Base-by-base conservation (phyloP, 2,113 vertebrate species). In the Cheilinus undulatus region DNA sequence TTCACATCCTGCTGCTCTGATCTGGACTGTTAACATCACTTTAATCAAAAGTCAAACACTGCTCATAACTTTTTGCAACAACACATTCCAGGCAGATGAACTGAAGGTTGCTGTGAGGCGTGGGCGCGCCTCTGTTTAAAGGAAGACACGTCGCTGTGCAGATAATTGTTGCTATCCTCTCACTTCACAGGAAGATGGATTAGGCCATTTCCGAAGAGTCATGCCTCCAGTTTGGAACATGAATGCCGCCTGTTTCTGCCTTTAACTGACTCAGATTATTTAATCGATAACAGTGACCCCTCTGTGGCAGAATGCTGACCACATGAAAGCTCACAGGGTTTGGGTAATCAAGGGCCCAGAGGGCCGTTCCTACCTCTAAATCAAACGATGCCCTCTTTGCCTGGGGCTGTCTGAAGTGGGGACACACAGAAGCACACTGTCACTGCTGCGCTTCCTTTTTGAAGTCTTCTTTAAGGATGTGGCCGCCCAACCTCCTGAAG, bases 231-330 rank as follows among this genome's bases (percentile, higher is more conserved):
- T 82, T 40, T 26, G 49, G 61, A 82, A 69, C 84, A 92, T 90
- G 88, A 93, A 91, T 90, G 90, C 79, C n/a, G 68, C 70, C 80
- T 81, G 84, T 91, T 82, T 83, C 76, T 77, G 63, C 53, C 73
- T 80, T 83, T 79, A 73, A 91, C 79, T 67, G 87, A 87, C 82
- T 92, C 73, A 77, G 91, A 92, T 92, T 82, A 86, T 89, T 88
- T 72, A 89, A 91, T 87, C 64, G 92, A 94, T 93, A 94, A 91
- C 88, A 87, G 69, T 91, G 90, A 92, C 86, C 90, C 78, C 68
- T 87, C 77, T 63, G 59, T 58, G 73, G 73, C 58, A 70, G 76
- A 86, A 69, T 62, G 82, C 77, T 88, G 86, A 88, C 92, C 91
- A 91, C 92, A 93, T 93, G 80, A 94, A 94, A 92, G 90, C 74